phyloP scores from a whole-genome alignment of 1,140 invertebrate genomes.

The Hyles vespertilio region DNA sequence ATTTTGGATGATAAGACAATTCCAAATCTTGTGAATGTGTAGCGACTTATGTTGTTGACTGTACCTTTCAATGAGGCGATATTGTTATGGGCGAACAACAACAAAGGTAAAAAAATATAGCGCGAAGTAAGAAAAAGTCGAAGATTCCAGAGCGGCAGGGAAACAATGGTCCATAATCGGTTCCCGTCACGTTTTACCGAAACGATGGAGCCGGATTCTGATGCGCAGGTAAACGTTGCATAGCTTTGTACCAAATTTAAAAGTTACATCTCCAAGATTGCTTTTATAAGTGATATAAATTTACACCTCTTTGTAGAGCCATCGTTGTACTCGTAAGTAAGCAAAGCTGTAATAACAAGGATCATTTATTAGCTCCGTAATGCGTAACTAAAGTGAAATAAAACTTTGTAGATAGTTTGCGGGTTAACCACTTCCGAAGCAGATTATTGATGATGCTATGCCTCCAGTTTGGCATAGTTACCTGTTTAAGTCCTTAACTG shows the following conservation, averaged over 20 bases:
- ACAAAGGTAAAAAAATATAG: constrained; percentile 10
- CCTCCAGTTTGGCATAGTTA: constrained; percentile 9
- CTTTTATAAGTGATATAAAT: no score
- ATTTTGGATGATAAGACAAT: no score
- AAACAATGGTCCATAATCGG: constrained; percentile 48
- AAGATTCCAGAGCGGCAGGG: constrained; percentile 20
- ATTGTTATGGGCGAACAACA: constrained; percentile 3
- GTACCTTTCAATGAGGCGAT: constrained; percentile 1
- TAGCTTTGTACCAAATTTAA: no score
- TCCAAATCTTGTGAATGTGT: no score
- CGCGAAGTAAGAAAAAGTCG: constrained; percentile 10
- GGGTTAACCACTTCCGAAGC: constrained; percentile 2
- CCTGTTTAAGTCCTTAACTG: not conserved
- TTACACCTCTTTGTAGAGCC: no score
- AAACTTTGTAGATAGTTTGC: not conserved
- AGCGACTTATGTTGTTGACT: no score
- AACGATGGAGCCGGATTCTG: constrained; percentile 16
- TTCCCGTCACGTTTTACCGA: constrained; percentile 43
- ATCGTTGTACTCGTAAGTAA: no score
- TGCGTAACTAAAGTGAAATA: no score
- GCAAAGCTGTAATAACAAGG: no score
- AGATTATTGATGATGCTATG: not conserved
- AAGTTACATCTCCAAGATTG: no score
- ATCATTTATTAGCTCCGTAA: no score
- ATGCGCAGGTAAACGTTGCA: constrained; percentile 34